These are phyloP conservation scores for Centruroides vittatus DNA, from an alignment of 1,140 invertebrate species.

Conservation along the genomic window DNA sequence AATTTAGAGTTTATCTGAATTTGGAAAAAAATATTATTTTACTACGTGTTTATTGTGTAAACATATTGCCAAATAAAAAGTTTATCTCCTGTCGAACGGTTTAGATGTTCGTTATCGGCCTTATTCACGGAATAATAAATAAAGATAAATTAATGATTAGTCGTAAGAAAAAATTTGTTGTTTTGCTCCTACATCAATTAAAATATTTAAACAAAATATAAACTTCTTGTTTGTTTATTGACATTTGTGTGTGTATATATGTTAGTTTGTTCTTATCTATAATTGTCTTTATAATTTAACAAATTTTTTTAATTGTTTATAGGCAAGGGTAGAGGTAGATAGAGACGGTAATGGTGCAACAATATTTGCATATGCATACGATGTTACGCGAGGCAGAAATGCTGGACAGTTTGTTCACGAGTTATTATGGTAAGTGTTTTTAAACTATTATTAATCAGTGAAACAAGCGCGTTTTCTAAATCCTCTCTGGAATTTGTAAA, in stretches of 20 bases:
- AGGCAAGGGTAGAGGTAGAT: conserved; percentile 35
- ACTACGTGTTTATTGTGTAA: too few relatives aligned
- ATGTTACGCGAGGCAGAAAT: conserved; percentile 28
- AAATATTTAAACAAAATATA: background rate
- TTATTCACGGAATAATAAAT: background rate
- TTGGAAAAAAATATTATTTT: too few relatives aligned
- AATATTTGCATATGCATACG: conserved; percentile 36
- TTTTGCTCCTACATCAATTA: background rate
- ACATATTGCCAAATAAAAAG: too few relatives aligned
- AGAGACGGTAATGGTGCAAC: conserved; percentile 36
- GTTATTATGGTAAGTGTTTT: conserved; percentile 32
- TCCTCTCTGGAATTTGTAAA: too few relatives aligned
- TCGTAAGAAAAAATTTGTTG: background rate
- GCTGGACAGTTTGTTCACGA: conserved; percentile 33
- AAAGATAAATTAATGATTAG: background rate
- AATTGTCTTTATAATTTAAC: background rate
- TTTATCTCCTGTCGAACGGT: too few relatives aligned
- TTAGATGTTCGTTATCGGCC: too few relatives aligned
- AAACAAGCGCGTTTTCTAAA: too few relatives aligned
- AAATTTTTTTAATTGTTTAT: conserved; percentile 6
- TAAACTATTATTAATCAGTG: too few relatives aligned
- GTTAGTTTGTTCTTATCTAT: background rate
- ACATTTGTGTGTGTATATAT: background rate
- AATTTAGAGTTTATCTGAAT: too few relatives aligned
- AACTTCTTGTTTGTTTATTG: background rate